phyloP scores from a whole-genome alignment of 2,888 invertebrate species.

The Heteromyza rotundicornis region DNA sequence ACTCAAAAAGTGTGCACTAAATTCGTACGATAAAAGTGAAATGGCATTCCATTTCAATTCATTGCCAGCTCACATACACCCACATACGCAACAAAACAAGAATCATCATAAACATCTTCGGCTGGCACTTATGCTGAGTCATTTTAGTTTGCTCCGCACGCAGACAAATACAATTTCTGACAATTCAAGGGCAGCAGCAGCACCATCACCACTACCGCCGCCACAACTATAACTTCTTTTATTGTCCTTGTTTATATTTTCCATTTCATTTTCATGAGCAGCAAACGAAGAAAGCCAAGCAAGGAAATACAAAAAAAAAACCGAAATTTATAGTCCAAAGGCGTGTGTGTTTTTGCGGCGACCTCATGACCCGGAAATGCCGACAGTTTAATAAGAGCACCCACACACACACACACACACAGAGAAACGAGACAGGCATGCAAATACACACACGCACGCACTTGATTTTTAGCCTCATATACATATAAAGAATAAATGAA shows the following conservation, averaged over 20 bases:
- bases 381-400: neutral
- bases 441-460: constrained; percentile 1
- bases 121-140: neutral
- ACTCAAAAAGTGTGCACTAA: no score
- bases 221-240: no score
- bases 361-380: constrained; percentile 14
- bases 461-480: no score
- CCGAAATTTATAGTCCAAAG: neutral
- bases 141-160: neutral
- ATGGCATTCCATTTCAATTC: no score
- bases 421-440: neutral
- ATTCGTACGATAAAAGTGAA: no score
- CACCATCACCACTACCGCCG: neutral
- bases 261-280: constrained; percentile 37
- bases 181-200: constrained; percentile 42
- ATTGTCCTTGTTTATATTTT: constrained; percentile 26
- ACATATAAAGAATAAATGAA: no score
- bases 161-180: constrained; percentile 32
- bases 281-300: neutral
- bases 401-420: constrained; percentile 6
- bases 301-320: neutral
- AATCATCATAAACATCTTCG: no score
- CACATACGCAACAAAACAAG: no score
- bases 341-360: neutral
- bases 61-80: no score